Evolutionary conservation across 1,140 invertebrate genomes (phyloP), one percentile per base, ranked within the genome.

Genomic region (Brachystomella parvula): DNA sequence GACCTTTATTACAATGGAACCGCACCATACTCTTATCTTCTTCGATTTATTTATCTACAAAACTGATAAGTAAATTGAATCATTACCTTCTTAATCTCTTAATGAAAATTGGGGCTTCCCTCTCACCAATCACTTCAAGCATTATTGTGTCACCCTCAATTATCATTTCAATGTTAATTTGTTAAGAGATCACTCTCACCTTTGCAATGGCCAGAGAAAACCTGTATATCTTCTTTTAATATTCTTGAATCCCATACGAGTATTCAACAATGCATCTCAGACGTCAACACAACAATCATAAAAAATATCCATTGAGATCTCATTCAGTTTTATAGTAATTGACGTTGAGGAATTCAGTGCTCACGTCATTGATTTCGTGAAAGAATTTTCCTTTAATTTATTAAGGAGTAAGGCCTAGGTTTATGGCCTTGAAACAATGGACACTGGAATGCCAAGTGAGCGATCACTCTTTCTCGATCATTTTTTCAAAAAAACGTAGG

Each of bases 21-120:
- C 9, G n/a, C 39, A 12, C 39, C 9, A 44, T n/a, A 12, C 39
- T 12, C 9, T n/a, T 44, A n/a, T 44, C 9, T n/a, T 44, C 9
- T 9, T 44, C 9, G n/a, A 12, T 9, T 12, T 44, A n/a, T 12
- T 44, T 44, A 12, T 12, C 9, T 44, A 12, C 9, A n/a, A 12
- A n/a, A n/a, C 39, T 44, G n/a, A 44, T 44, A 44, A 44, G 39
- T n/a, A 44, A 44, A n/a, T 44, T 44, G 39, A 44, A n/a, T 44
- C 39, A 44, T 44, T 12, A 44, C 39, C 9, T n/a, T 12, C 9
- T n/a, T 44, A 44, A 9, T 12, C n/a, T 44, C n/a, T 44, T 12
- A 12, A 12, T 44, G 9, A 44, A 12, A 44, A 9, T n/a, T 12
- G 39, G 9, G 9, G 9, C 9, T 44, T 9, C n/a, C n/a, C 39